Conservation (phyloP, 2,797 vertebrate genomes). For the Taeniopygia guttata region DNA sequence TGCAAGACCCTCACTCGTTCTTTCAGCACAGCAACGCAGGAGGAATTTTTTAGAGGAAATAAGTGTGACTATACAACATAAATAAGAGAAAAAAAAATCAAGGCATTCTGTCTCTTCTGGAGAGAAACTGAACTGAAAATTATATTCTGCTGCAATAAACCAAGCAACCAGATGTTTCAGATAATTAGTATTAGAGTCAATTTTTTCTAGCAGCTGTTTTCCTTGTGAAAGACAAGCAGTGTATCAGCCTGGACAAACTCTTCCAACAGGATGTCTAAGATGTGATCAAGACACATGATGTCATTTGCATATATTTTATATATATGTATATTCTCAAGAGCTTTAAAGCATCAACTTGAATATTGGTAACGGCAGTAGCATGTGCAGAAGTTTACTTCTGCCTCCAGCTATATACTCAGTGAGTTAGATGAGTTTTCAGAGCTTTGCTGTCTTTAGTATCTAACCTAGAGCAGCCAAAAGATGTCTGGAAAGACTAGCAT, state of each 20-base stretch:
- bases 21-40: background rate
- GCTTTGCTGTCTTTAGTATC: background rate
- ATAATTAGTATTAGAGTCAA: slow-evolving; percentile 35
- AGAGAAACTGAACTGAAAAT: background rate
- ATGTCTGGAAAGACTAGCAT: background rate
- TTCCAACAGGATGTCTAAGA: background rate
- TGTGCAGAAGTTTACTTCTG: background rate
- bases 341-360: background rate
- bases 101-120: background rate
- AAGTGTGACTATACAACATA: background rate
- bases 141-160: slow-evolving; percentile 11
- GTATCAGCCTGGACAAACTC: background rate
- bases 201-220: slow-evolving; percentile 43
- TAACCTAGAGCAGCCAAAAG: background rate
- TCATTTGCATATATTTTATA: background rate
- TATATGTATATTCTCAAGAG: background rate
- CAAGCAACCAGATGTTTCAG: slow-evolving; percentile 50
- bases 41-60: background rate
- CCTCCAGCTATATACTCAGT: background rate
- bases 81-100: background rate
- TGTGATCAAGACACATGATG: background rate
- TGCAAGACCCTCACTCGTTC: background rate
- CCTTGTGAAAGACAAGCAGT: background rate
- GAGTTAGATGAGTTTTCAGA: background rate
- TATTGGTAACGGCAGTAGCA: background rate